Evolutionary conservation across 2,888 invertebrate species (phyloP), one percentile per base, ranked within the genome.

Genomic region (Ptilodon capucinus): DNA sequence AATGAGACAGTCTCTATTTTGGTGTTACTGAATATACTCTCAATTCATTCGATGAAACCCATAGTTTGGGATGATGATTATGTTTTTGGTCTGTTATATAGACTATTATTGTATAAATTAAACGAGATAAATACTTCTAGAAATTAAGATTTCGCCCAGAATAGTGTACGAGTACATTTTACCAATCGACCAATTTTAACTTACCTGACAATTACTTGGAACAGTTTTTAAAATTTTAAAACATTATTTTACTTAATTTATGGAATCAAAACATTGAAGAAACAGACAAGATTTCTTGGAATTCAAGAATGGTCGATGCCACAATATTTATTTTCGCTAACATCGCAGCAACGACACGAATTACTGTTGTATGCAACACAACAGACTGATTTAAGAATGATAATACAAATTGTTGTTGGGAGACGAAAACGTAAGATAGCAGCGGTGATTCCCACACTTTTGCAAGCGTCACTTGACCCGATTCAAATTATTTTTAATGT

Each of bases 401-500:
- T 0, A 9, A 32, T 14, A 8, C 42, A 17, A 35, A 17, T 9
- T 11, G 11, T 4, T 17, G 7, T 11, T 17, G 17, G 9, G 6
- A 32, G 32, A 32, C 8, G 32, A 13, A 14, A 13, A 11, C 35
- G 35, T 17, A 35, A 2, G 11, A 35, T 18, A 17, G 9, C 17
- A 35, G 16, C 32, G 32, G 32, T 14, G 14, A 14, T 35, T 35
- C 35, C 35, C 14, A 4, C 35, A 38, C 11, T n/a, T 11, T 13
- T 19, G 19, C 18, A 38, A 19, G 18, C 19, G 38, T 38, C 38
- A 38, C 11, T 18, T 38, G 5, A n/a, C 9, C 19, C 18, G 14
- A 32, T 32, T 8, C 32, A 18, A 25, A 8, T 50, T 60, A 38
- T 53, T 38, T 28, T 13, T 40, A 25, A 48, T 51, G 54, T 46